phyloP scores from a whole-genome alignment of 1,140 invertebrate species.

The Leptinotarsa undecemlineata region DNA sequence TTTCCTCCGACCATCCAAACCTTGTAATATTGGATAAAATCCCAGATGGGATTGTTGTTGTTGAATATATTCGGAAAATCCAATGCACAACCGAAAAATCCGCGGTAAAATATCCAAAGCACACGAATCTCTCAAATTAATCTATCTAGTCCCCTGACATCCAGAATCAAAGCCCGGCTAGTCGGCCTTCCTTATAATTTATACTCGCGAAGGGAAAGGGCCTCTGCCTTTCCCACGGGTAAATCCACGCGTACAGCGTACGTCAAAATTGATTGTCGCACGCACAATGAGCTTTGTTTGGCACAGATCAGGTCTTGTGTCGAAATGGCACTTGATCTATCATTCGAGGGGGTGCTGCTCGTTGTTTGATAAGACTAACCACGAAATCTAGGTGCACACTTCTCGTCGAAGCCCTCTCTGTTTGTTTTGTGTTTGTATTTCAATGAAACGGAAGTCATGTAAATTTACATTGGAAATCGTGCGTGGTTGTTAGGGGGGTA shows the following conservation, averaged over 20 bases:
- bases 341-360: background rate
- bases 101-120: too few species aligned
- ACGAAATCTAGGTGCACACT: conserved; percentile 1
- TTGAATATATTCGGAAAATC: too few species aligned
- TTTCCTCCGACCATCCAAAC: too few species aligned
- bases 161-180: too few species aligned
- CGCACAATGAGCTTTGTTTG: conserved; percentile 2
- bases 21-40: too few species aligned
- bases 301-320: background rate
- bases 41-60: too few species aligned
- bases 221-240: background rate
- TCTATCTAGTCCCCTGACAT: too few species aligned
- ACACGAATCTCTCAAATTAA: too few species aligned
- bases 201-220: background rate
- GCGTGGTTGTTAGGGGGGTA: background rate
- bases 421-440: conserved; percentile 4
- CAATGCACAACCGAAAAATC: too few species aligned
- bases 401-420: background rate
- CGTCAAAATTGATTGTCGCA: background rate
- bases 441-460: conserved; percentile 20
- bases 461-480: conserved; percentile 24
- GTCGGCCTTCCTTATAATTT: too few species aligned
- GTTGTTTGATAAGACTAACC: background rate
- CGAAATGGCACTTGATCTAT: background rate
- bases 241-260: conserved; percentile 1